A percentile compares a stretch with the other conserved stretches of the same genome.
These are phyloP conservation scores for Drosophila paranaensis DNA, from an alignment of 2,888 invertebrate genomes.

Conservation along the genomic window DNA sequence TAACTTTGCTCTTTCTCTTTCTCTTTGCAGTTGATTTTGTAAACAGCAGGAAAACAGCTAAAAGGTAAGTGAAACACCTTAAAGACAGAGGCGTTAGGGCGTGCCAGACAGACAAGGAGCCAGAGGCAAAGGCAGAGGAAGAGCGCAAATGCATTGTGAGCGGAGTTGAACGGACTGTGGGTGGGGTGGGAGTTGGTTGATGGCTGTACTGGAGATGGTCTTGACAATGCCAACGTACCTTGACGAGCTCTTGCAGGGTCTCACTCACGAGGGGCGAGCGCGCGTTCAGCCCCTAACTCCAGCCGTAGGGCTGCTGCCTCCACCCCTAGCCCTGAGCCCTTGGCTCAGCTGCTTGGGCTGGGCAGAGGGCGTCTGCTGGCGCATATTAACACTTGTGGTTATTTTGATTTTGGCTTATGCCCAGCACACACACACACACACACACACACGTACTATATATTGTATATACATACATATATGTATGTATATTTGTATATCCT, in stretches of 20 bases:
- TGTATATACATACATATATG: not conserved
- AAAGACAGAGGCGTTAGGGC: slow-evolving; percentile 1
- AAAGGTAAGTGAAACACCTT: slow-evolving; percentile 50
- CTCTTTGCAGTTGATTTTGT: slow-evolving; percentile 29
- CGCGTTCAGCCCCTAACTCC: not conserved
- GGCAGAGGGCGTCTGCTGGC: slow-evolving; percentile 23
- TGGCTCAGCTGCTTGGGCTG: not conserved
- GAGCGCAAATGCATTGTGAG: slow-evolving; percentile 27
- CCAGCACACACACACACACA: slow-evolving; percentile 14
- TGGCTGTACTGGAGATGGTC: slow-evolving; percentile 2
- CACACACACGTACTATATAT: not conserved
- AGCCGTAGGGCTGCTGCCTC: not conserved
- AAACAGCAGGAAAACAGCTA: slow-evolving; percentile 13
- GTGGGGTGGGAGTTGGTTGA: too few species aligned
- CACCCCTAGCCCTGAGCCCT: not conserved
- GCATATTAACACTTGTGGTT: slow-evolving; percentile 56
- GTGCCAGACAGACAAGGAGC: slow-evolving; percentile 9
- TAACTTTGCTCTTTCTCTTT: slow-evolving; percentile 4
- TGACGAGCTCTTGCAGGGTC: slow-evolving; percentile 22
- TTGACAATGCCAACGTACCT: slow-evolving; percentile 51
- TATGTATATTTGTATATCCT: not conserved
- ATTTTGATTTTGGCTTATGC: slow-evolving; percentile 58
- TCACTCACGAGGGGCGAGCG: not conserved
- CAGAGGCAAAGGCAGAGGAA: slow-evolving; percentile 6
- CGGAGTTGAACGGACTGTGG: not conserved